phyloP scores from a whole-genome alignment of 2,888 invertebrate species.

The Rhagium mordax region DNA sequence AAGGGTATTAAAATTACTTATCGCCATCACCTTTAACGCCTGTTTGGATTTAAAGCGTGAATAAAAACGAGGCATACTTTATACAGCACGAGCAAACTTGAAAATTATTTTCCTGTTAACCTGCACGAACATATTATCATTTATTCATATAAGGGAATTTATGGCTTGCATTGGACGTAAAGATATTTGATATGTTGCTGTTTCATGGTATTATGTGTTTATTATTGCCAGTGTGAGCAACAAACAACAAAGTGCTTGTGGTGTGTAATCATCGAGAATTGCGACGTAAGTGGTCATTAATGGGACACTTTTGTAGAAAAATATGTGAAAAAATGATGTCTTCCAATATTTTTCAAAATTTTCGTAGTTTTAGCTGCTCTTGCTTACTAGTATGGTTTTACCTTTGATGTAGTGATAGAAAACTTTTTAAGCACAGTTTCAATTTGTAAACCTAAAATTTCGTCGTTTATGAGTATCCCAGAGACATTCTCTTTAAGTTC shows the following conservation, averaged over 20 bases:
- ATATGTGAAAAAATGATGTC: no score
- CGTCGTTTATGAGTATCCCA: no score
- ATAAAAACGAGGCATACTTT: slow-evolving; percentile 45
- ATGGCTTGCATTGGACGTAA: slow-evolving; percentile 46
- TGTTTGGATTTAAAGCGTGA: slow-evolving; percentile 40
- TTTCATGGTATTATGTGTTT: slow-evolving; percentile 22
- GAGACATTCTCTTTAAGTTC: no score
- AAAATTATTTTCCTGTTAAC: slow-evolving; percentile 52
- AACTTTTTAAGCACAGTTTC: no score
- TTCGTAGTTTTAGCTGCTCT: no score
- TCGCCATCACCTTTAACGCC: slow-evolving; percentile 48
- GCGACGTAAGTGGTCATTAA: not conserved
- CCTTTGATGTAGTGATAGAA: no score
- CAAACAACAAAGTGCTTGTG: slow-evolving; percentile 2
- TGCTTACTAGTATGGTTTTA: no score
- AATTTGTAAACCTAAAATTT: no score
- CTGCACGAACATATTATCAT: slow-evolving; percentile 52
- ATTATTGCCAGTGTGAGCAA: slow-evolving; percentile 14
- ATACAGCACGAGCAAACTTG: slow-evolving; percentile 46
- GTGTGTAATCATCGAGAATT: not conserved
- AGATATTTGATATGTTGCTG: slow-evolving; percentile 42
- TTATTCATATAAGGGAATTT: slow-evolving; percentile 54
- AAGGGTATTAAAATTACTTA: slow-evolving; percentile 49
- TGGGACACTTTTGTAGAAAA: no score
- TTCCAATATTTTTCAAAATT: no score